Evolutionary conservation across 2,797 vertebrate genomes (phyloP).

Genomic region (Chanos chanos): DNA sequence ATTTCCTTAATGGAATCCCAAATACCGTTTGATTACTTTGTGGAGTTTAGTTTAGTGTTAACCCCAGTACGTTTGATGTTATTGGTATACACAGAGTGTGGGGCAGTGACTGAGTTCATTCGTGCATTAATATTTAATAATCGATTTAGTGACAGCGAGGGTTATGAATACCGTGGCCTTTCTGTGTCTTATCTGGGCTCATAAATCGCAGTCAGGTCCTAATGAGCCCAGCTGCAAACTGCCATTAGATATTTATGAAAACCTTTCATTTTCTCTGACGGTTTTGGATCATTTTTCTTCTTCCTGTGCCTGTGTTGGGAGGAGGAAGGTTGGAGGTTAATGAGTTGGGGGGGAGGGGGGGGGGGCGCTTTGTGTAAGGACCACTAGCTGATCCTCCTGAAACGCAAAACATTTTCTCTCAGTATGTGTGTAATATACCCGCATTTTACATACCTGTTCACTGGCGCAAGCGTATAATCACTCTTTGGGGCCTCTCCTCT

Average conservation of each 20-base stretch:
- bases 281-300: conserved; percentile 15
- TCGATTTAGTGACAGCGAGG: too few relatives aligned
- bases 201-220: conserved; percentile 1
- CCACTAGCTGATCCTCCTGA: conserved; percentile 7
- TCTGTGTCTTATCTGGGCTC: background rate
- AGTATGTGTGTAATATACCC: background rate
- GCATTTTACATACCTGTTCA: background rate
- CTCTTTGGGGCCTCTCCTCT: background rate
- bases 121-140: too few relatives aligned
- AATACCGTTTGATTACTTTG: too few relatives aligned
- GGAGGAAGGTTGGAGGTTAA: conserved; percentile 40
- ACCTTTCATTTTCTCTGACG: conserved; percentile 7
- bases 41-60: too few relatives aligned
- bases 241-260: conserved; percentile 38
- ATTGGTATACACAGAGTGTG: background rate
- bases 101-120: background rate
- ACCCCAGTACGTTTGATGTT: too few relatives aligned
- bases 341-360: too few relatives aligned
- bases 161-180: too few relatives aligned
- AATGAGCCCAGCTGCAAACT: background rate
- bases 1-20: too few relatives aligned
- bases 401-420: background rate
- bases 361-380: conserved; percentile 10
- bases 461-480: background rate
- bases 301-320: conserved; percentile 5